phyloP scores from a whole-genome alignment of 2,797 vertebrate genomes.

The Semaprochilodus insignis region DNA sequence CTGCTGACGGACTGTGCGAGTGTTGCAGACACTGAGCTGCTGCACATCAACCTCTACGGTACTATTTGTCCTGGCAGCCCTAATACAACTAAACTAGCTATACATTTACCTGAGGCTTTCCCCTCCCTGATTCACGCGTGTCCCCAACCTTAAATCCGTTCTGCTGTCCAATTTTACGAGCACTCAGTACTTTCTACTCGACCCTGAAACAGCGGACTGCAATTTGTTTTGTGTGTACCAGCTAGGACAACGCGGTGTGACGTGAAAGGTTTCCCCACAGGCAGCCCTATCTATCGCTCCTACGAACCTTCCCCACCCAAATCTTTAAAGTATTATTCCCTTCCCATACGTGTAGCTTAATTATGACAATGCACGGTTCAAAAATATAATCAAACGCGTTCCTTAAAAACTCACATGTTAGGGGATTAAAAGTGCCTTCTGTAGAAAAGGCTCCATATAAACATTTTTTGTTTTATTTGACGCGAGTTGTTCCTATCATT shows the following conservation, averaged over 20 bases:
- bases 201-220: slow-evolving; percentile 8
- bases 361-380: background rate
- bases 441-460: background rate
- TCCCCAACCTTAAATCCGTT: background rate
- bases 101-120: background rate
- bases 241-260: slow-evolving; percentile 73
- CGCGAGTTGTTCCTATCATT: background rate
- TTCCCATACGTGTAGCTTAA: too few species aligned
- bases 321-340: background rate
- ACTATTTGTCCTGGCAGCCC: slow-evolving; percentile 74
- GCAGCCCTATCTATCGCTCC: slow-evolving; percentile 61
- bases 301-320: slow-evolving; percentile 58
- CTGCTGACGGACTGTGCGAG: slow-evolving; percentile 71
- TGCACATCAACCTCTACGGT: slow-evolving; percentile 74
- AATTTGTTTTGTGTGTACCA: slow-evolving; percentile 67
- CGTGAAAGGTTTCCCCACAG: slow-evolving; percentile 72
- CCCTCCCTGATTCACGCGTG: background rate
- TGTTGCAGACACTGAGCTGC: slow-evolving; percentile 75
- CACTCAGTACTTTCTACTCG: background rate
- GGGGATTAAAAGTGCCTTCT: too few species aligned
- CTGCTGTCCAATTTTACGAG: background rate
- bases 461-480: background rate
- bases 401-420: too few species aligned
- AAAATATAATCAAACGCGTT: too few species aligned
- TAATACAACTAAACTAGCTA: slow-evolving; percentile 40